phyloP scores from a whole-genome alignment of 2,113 vertebrate genomes.

The Nothobranchius kuhntae region DNA sequence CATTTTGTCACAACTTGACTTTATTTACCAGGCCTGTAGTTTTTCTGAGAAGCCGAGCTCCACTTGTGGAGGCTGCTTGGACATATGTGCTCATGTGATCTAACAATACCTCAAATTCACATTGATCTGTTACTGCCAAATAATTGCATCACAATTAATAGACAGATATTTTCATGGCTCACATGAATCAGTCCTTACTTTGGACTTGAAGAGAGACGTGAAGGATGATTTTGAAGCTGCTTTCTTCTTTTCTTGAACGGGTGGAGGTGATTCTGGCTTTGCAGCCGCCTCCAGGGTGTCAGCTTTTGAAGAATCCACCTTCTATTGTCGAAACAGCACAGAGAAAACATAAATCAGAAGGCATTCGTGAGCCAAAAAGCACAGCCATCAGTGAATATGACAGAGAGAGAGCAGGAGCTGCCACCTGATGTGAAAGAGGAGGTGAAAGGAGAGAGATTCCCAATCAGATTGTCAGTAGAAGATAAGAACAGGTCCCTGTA shows the following conservation, averaged over 20 bases:
- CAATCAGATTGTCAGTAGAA: constrained; percentile 7
- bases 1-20: constrained; percentile 3
- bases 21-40: constrained; percentile 65
- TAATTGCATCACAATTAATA: constrained; percentile 7
- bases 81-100: constrained; percentile 70
- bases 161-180: constrained; percentile 9
- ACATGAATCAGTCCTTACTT: constrained; percentile 63
- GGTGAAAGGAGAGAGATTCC: background rate
- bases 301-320: constrained; percentile 76
- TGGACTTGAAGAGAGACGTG: constrained; percentile 73
- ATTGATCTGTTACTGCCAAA: constrained; percentile 52
- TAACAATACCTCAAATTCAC: constrained; percentile 76
- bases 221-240: constrained; percentile 58
- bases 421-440: constrained; percentile 41
- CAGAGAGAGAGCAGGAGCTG: constrained; percentile 12
- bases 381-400: constrained; percentile 5
- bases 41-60: constrained; percentile 66
- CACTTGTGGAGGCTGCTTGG: constrained; percentile 70
- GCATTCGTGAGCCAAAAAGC: background rate
- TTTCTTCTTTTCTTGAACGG: constrained; percentile 69
- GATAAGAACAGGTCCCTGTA: constrained; percentile 4
- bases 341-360: constrained; percentile 21
- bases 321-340: constrained; percentile 52
- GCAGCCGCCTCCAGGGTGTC: constrained; percentile 73
- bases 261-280: constrained; percentile 69